Evolutionary conservation across 2,113 vertebrate species (phyloP).

Genomic region (Solea senegalensis): DNA sequence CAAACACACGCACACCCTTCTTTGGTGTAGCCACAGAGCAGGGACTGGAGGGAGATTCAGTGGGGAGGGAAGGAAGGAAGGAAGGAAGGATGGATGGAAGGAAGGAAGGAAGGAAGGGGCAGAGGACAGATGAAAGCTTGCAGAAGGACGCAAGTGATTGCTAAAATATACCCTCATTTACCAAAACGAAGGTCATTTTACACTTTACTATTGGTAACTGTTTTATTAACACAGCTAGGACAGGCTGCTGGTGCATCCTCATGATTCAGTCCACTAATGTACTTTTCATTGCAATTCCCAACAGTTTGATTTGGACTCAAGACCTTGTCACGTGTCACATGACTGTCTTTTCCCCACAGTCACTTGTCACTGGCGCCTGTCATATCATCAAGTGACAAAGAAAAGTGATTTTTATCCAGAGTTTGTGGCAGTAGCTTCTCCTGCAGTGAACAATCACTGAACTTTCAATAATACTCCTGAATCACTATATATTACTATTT

Average conservation of each 20-base stretch:
- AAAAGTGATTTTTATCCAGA: not conserved
- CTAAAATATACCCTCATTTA: not conserved
- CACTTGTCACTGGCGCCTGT: slow-evolving; percentile 31
- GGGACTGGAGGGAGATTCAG: slow-evolving; percentile 12
- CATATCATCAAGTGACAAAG: slow-evolving; percentile 1
- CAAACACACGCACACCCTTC: slow-evolving; percentile 21
- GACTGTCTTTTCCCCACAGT: slow-evolving; percentile 14
- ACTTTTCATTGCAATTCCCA: slow-evolving; percentile 25
- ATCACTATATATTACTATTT: no score
- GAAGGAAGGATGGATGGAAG: not conserved
- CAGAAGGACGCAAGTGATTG: slow-evolving; percentile 6
- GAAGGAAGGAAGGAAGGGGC: not conserved
- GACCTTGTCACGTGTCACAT: slow-evolving; percentile 16
- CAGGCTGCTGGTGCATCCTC: slow-evolving; percentile 5
- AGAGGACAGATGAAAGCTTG: slow-evolving; percentile 36
- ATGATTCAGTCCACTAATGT: slow-evolving; percentile 17
- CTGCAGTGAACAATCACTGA: not conserved
- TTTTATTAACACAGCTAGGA: slow-evolving; percentile 5
- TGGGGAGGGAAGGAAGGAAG: slow-evolving; percentile 19
- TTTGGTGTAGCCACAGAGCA: slow-evolving; percentile 36
- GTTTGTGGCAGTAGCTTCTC: not conserved
- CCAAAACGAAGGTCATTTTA: not conserved
- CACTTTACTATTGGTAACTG: not conserved
- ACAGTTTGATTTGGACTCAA: slow-evolving; percentile 26
- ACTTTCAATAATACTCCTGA: not conserved